Evolutionary conservation across 1,140 invertebrate genomes (phyloP), one percentile per base, ranked within the genome.

Genomic region (Macrocentrus cingulum): DNA sequence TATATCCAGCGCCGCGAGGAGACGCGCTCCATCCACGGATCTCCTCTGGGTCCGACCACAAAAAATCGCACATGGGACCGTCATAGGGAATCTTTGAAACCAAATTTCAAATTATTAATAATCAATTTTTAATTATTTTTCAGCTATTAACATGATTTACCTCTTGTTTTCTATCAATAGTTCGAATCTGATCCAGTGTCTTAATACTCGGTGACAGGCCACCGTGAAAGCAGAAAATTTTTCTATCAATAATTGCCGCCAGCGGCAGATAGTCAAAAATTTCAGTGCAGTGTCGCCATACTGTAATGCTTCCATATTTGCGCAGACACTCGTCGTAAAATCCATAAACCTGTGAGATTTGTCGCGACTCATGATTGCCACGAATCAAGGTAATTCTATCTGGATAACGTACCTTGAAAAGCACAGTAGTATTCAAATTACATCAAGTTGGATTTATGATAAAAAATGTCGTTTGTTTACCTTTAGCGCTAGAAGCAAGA

Each of bases 21-120:
- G 94, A 97, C 0, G 99, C 95, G 45, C 97, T 97, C 96, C 90
- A 92, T 6, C 91, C 91, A 78, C 91, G 89, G 41, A 91, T 93
- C 68, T 97, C 94, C 89, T 99, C 98, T 42, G 98, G 97, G 83
- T 99, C 98, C 65, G 95, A 98, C 98, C 98, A 99, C 8, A 99
- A 80, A 41, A 99, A 81, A 81, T 99, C 98, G 80, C 98, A 99
- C 97, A 99, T 99, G 13, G 98, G 97, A 8, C 98, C 98, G 79
- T 99, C 98, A 66, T 99, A 97, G 20, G 98, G 98, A 50, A 97
- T 95, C 77, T 80, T 18, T 45, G 57, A 51, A 58, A 20, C 32
- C 46, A 25, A 41, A n/a, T n/a, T n/a, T n/a, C n/a, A n/a, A n/a
- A n/a, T n/a, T n/a, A n/a, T n/a, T n/a, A n/a, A n/a, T n/a, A n/a